Conservation (phyloP, 1,140 invertebrate genomes). For the Drosophila takahashii region DNA sequence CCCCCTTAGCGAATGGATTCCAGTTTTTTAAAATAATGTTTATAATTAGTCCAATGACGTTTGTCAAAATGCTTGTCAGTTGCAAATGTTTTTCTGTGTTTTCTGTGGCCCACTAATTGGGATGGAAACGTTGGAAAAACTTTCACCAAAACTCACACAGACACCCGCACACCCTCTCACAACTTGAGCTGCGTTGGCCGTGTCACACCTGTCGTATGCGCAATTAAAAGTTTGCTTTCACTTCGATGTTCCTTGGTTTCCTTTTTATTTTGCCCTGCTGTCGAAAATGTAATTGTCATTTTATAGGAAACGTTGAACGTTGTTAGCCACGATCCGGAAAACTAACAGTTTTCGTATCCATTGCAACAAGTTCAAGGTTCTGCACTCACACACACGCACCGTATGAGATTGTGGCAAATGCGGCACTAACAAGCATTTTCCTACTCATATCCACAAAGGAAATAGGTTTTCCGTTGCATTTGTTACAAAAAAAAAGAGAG, state of each 20-base stretch:
- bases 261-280: slow-evolving; percentile 9
- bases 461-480: slow-evolving; percentile 76
- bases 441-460: slow-evolving; percentile 74
- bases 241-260: slow-evolving; percentile 24
- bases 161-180: not conserved
- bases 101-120: slow-evolving; percentile 45
- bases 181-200: slow-evolving; percentile 40
- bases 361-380: slow-evolving; percentile 70
- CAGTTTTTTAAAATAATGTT: slow-evolving; percentile 17
- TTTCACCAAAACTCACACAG: slow-evolving; percentile 27
- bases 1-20: not conserved
- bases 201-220: slow-evolving; percentile 73
- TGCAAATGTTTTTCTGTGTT: slow-evolving; percentile 48
- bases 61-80: slow-evolving; percentile 54
- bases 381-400: slow-evolving; percentile 6
- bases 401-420: slow-evolving; percentile 42
- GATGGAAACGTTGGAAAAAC: slow-evolving; percentile 35
- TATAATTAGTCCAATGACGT: slow-evolving; percentile 58
- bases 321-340: slow-evolving; percentile 23
- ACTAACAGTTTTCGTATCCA: slow-evolving; percentile 8
- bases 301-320: slow-evolving; percentile 48
- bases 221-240: slow-evolving; percentile 72
- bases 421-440: slow-evolving; percentile 75
- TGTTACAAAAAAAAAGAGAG: slow-evolving; percentile 41
- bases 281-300: slow-evolving; percentile 65